Percentiles rank a stretch among this genome's conserved stretches.
These are phyloP conservation scores for Eclectus roratus DNA, from an alignment of 2,113 vertebrate genomes.

Conservation along the genomic window DNA sequence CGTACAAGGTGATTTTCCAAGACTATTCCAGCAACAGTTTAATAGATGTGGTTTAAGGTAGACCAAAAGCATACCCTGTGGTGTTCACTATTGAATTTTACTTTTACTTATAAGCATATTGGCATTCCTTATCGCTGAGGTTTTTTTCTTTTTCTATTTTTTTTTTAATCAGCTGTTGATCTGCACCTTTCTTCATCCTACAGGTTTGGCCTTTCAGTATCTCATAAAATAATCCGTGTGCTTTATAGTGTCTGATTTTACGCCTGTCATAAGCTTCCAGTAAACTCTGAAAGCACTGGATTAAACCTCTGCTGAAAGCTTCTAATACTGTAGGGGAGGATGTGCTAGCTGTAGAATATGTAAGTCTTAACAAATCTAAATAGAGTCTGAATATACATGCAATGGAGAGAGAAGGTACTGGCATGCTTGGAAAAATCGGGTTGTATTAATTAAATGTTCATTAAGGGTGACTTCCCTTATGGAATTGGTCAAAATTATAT, in stretches of 20 bases:
- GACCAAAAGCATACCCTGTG: background rate
- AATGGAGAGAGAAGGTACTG: background rate
- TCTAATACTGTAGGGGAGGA: background rate
- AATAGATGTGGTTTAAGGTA: background rate
- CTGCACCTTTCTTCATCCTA: background rate
- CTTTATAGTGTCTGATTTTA: background rate
- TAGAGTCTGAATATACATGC: background rate
- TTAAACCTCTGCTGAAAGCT: background rate
- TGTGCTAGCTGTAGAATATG: background rate
- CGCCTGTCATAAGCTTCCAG: background rate
- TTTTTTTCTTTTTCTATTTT: background rate
- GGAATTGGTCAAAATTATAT: background rate
- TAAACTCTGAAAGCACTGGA: background rate
- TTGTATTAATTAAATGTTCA: background rate
- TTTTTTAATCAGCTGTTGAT: background rate
- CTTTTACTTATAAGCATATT: background rate
- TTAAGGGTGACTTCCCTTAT: background rate
- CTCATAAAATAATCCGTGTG: background rate
- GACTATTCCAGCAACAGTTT: background rate
- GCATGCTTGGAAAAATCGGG: background rate
- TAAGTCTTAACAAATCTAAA: background rate
- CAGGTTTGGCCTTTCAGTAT: background rate
- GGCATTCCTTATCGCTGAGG: background rate
- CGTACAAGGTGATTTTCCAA: background rate
- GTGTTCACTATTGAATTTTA: background rate